Conservation (phyloP, 2,113 vertebrate species). For the Donacobius atricapilla region DNA sequence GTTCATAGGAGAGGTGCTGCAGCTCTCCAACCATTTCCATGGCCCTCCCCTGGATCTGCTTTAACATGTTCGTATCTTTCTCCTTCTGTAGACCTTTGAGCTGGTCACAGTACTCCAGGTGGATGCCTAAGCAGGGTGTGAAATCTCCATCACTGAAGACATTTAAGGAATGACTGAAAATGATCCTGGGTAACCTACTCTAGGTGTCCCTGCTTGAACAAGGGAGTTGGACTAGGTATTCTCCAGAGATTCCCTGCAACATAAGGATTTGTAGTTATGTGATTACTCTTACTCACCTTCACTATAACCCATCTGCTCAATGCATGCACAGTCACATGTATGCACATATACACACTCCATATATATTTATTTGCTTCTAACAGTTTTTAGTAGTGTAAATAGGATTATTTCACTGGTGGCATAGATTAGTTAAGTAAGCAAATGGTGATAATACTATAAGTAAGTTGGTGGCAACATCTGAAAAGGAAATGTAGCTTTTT, state of each 20-base stretch:
- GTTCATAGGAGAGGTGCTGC: background rate
- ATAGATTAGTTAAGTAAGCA: background rate
- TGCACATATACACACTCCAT: background rate
- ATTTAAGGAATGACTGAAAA: background rate
- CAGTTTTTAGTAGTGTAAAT: background rate
- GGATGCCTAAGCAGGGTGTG: background rate
- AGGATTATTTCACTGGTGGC: background rate
- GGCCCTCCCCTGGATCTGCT: background rate
- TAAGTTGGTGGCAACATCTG: background rate
- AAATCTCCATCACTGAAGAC: background rate
- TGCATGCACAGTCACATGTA: background rate
- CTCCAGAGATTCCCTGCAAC: background rate
- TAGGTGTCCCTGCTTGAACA: background rate
- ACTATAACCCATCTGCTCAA: background rate
- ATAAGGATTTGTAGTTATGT: background rate
- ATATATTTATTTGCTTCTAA: background rate
- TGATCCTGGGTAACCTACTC: background rate
- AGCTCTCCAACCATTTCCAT: fast-evolving
- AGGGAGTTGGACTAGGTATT: background rate
- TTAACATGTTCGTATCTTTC: background rate
- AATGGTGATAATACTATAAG: background rate
- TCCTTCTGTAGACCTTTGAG: background rate
- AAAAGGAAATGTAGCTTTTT: background rate
- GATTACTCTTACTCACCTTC: background rate
- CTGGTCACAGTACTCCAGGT: background rate